Conservation (phyloP, 2,113 vertebrate genomes). For the Morone saxatilis region DNA sequence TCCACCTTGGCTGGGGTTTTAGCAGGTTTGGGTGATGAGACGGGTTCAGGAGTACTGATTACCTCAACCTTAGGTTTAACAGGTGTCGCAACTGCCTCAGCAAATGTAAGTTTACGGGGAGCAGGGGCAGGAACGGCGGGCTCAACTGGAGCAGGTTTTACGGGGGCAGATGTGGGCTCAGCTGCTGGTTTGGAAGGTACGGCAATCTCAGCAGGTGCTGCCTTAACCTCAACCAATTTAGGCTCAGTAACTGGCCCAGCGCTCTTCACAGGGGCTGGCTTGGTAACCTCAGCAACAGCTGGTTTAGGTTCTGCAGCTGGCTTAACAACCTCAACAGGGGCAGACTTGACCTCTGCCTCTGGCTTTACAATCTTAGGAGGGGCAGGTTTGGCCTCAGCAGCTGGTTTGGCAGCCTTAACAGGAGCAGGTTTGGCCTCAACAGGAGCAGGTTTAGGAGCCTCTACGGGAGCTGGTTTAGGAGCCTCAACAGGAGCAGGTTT, state of each 20-base stretch:
- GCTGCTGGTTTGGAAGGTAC: slow-evolving; percentile 32
- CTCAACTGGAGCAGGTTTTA: slow-evolving; percentile 45
- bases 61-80: slow-evolving; percentile 68
- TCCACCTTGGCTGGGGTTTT: slow-evolving; percentile 86
- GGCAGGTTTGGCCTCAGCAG: not conserved
- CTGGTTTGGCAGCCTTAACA: accelerated
- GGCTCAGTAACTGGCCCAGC: slow-evolving; percentile 6
- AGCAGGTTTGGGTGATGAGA: slow-evolving; percentile 75
- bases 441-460: not conserved
- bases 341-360: not conserved
- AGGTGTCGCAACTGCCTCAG: slow-evolving; percentile 77
- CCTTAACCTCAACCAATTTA: slow-evolving; percentile 25
- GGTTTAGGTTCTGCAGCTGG: not conserved
- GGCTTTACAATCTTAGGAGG: slow-evolving; percentile 3
- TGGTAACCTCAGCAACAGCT: not conserved
- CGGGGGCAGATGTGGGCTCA: slow-evolving; percentile 22
- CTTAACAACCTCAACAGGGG: slow-evolving; percentile 3
- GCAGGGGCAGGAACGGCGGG: slow-evolving; percentile 40
- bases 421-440: not conserved
- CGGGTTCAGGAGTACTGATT: slow-evolving; percentile 48
- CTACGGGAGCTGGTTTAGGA: not conserved
- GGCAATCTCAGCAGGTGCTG: slow-evolving; percentile 30
- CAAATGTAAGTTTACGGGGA: slow-evolving; percentile 84
- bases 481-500: slow-evolving; percentile 2
- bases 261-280: not conserved